Conservation (phyloP, 2,113 vertebrate species). For the Sinocyclocheilus anophthalmus region DNA sequence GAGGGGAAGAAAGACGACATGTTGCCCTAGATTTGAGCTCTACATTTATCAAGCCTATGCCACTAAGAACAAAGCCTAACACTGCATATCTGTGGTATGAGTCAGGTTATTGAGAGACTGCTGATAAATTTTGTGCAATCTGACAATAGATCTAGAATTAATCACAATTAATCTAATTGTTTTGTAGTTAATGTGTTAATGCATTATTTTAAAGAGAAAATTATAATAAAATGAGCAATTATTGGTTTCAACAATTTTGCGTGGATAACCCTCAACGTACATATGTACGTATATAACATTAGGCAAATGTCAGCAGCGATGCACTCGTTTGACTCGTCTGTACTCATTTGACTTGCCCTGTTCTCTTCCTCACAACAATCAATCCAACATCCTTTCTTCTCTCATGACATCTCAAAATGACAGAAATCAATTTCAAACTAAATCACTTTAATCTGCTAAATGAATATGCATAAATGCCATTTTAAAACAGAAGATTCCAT, state of each 20-base stretch:
- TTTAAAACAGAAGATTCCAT: neutral
- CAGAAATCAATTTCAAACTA: neutral
- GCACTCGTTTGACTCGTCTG: neutral
- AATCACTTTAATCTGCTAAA: neutral
- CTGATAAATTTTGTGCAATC: neutral
- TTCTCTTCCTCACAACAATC: neutral
- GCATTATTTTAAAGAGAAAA: neutral
- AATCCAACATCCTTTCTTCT: neutral
- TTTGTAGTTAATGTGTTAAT: neutral
- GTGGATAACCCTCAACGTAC: neutral
- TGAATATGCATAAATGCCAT: neutral
- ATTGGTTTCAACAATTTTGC: neutral
- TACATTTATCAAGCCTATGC: constrained; percentile 39
- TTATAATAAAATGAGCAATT: neutral
- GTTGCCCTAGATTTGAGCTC: constrained; percentile 48
- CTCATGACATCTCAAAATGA: neutral
- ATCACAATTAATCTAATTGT: neutral
- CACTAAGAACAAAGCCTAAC: constrained; percentile 35
- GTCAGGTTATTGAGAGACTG: neutral
- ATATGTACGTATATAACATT: neutral
- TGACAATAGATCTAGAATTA: neutral
- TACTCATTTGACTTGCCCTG: neutral
- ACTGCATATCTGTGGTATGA: constrained; percentile 10
- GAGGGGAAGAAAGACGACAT: constrained; percentile 4
- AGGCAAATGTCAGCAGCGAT: neutral